These are phyloP conservation scores for Zaprionus capensis DNA, from an alignment of 1,140 invertebrate species.

Conservation along the genomic window DNA sequence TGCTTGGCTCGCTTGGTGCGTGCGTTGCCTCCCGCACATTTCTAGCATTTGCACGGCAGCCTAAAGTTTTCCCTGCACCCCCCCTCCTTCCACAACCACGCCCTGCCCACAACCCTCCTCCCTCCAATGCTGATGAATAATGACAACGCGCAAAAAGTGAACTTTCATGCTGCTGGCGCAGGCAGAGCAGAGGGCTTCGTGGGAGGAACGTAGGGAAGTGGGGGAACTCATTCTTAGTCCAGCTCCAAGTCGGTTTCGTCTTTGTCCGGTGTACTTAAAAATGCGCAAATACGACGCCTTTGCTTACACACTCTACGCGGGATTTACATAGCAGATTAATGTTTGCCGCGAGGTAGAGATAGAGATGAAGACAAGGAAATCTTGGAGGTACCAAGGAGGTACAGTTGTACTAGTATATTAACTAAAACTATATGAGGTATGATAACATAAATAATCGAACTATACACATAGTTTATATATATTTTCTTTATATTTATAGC, in stretches of 20 bases:
- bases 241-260: conserved; percentile 5
- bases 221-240: neutral
- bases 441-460: neutral
- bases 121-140: conserved; percentile 68
- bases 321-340: conserved; percentile 70
- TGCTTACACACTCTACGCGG: conserved; percentile 43
- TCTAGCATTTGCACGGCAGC: conserved; percentile 54
- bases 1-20: neutral
- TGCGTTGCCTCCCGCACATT: conserved; percentile 21
- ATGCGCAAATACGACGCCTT: conserved; percentile 55
- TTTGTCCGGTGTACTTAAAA: conserved; percentile 54
- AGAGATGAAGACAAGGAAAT: neutral
- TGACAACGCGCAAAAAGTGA: conserved; percentile 66
- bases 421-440: neutral
- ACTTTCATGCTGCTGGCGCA: conserved; percentile 53
- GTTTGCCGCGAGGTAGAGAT: conserved; percentile 7
- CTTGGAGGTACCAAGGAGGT: neutral
- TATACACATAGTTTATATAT: neutral
- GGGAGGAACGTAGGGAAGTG: neutral
- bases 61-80: conserved; percentile 29
- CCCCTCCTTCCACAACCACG: neutral
- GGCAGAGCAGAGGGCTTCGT: neutral
- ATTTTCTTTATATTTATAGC: neutral
- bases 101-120: neutral
- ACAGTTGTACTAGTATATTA: neutral